Evolutionary conservation across 2,113 vertebrate species (phyloP).

Genomic region (Silurus meridionalis): DNA sequence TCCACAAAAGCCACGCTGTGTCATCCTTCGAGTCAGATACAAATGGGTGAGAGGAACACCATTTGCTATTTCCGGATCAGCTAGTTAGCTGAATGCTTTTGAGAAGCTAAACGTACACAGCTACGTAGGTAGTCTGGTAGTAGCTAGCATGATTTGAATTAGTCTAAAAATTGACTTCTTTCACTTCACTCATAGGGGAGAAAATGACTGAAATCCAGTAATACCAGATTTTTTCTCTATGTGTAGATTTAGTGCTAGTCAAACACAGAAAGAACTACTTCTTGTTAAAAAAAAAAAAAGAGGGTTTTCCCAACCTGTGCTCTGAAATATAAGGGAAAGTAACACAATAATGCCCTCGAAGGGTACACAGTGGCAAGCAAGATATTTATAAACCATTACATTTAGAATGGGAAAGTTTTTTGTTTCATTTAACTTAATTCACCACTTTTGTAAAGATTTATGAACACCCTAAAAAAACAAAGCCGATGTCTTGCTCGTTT

Average conservation of each 20-base stretch:
- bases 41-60: neutral
- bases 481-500: no score
- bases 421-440: neutral
- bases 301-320: neutral
- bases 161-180: neutral
- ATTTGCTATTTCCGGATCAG: neutral
- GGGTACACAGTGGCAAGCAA: neutral
- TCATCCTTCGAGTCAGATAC: neutral
- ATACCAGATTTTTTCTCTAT: no score
- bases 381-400: no score
- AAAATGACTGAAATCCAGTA: neutral
- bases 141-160: neutral
- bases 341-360: neutral
- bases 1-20: neutral
- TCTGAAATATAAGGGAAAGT: neutral
- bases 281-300: neutral
- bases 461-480: no score
- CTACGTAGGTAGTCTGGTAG: neutral
- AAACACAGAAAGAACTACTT: neutral
- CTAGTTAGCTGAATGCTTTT: neutral
- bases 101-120: neutral
- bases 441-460: no score
- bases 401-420: neutral
- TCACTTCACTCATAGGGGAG: neutral
- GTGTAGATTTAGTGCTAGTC: fast-evolving